phyloP scores from a whole-genome alignment of 2,797 vertebrate species.

The Coregonus ussuriensis region DNA sequence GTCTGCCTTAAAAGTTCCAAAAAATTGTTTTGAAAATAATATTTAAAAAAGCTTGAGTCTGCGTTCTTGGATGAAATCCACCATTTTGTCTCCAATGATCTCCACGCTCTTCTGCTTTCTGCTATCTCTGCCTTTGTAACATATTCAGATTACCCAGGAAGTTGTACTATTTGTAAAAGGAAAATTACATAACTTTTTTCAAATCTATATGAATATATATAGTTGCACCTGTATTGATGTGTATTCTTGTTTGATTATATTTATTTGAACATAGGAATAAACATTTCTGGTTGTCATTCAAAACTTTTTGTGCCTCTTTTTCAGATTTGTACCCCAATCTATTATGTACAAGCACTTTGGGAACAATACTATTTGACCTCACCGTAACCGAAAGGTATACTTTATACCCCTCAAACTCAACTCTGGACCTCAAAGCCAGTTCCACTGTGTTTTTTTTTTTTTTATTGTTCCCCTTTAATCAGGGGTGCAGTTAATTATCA shows the following conservation, averaged over 20 bases:
- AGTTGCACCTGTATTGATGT: slow-evolving; percentile 52
- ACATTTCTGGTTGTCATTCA: slow-evolving; percentile 53
- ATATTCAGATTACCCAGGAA: neutral
- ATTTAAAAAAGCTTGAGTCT: slow-evolving; percentile 13
- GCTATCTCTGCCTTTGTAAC: slow-evolving; percentile 23
- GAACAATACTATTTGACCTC: neutral
- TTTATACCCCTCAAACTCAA: no score
- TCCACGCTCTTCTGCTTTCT: slow-evolving; percentile 23
- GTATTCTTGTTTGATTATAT: slow-evolving; percentile 63
- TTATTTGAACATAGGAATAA: slow-evolving; percentile 75
- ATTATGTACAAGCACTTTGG: neutral
- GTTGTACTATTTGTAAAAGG: slow-evolving; percentile 31
- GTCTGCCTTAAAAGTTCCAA: slow-evolving; percentile 57
- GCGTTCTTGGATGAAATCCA: slow-evolving; percentile 20
- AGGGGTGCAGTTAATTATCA: no score
- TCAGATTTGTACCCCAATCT: neutral
- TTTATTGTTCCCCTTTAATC: no score
- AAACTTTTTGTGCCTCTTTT: neutral
- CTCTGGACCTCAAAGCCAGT: no score
- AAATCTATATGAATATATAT: slow-evolving; percentile 42
- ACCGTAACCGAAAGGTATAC: neutral
- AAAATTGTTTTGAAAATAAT: neutral
- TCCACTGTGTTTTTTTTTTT: no score
- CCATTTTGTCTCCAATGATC: neutral
- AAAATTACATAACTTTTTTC: slow-evolving; percentile 20